Evolutionary conservation across 30 jellyfish, hydroid and myxozoan genomes (phyloP), one percentile per base, ranked within the genome.

Genomic region (Aurelia coerulea): DNA sequence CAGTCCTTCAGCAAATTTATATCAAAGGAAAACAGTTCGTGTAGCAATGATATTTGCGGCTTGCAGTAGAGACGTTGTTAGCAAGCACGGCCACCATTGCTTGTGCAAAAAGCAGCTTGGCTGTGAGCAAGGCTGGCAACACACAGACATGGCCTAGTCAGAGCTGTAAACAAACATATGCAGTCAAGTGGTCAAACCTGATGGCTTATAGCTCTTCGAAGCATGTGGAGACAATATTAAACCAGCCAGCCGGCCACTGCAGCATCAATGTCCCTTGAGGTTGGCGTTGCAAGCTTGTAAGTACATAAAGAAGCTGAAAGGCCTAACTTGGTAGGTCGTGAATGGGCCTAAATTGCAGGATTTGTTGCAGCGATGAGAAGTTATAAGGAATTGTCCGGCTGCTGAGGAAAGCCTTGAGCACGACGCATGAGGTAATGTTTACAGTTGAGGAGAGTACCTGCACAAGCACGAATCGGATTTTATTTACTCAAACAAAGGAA

Each of bases 371-470:
- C 65, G 17, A 54, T 68, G 50, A 79, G 65, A 71, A 51, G 52
- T 42, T 67, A 79, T 42, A 56, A 5, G 14, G 17, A 81, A 63
- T 23, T 49, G 54, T 53, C 29, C 58, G 67, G 74, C 59, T 73
- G 83, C 81, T 62, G 88, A 54, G 84, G 73, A 62, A 70, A 18
- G 73, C 76, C 50, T 75, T 71, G 96, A 72, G 88, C 96, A 78
- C 83, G 85, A 83, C 34, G 81, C 88, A 88, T 88, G 96, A 88
- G 96, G 96, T 88, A 88, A 88, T 88, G 90, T 88, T 88, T 79
- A 88, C 81, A 68, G 83, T 81, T 56, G 83, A 14, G 62, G 68
- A 78, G 66, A 81, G 76, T 76, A 68, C 83, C 87, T 73, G 91
- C 67, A 62, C n/a, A 62, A 70, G 34, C 69, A 62, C 50, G 73